Percentiles rank a stretch among this genome's conserved stretches.
Conservation (phyloP, 30 jellyfish, hydroid and myxozoan genomes). For the Cassiopea xamachana region DNA sequence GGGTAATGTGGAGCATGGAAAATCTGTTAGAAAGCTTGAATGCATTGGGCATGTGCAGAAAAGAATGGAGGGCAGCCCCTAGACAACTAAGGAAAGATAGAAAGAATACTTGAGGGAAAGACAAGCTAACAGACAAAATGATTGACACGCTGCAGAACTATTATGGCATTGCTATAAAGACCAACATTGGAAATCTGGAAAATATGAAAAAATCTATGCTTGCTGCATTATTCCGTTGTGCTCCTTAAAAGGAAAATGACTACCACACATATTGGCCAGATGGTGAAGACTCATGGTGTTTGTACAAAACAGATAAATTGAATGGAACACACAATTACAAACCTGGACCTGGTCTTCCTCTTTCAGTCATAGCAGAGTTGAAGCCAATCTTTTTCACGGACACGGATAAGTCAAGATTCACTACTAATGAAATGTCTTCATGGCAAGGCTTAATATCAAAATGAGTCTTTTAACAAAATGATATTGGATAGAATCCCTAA, state of each 20-base stretch:
- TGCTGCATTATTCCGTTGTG: conserved; percentile 38
- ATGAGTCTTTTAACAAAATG: conserved; percentile 33
- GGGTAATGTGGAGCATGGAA: background rate
- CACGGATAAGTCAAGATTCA: background rate
- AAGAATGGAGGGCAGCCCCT: background rate
- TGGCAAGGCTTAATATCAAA: conserved; percentile 51
- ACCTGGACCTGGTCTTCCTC: conserved; percentile 67
- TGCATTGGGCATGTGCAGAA: conserved; percentile 47
- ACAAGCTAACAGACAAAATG: conserved; percentile 24
- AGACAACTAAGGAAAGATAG: conserved; percentile 6
- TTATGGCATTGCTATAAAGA: conserved; percentile 48
- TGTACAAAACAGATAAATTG: conserved; percentile 7
- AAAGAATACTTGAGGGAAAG: conserved; percentile 25
- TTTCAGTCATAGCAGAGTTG: background rate
- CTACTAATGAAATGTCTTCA: conserved; percentile 37
- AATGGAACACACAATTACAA: conserved; percentile 4
- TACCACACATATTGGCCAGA: conserved; percentile 59
- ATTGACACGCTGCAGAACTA: conserved; percentile 37
- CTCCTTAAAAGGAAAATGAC: conserved; percentile 40
- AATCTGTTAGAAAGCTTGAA: conserved; percentile 28
- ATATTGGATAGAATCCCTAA: conserved; percentile 61
- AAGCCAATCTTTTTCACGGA: conserved; percentile 13
- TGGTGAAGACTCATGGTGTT: conserved; percentile 62
- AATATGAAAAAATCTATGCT: conserved; percentile 47
- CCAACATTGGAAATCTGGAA: conserved; percentile 34